These are phyloP conservation scores for Silurus glanis DNA, from an alignment of 2,113 vertebrate species.

Conservation along the genomic window DNA sequence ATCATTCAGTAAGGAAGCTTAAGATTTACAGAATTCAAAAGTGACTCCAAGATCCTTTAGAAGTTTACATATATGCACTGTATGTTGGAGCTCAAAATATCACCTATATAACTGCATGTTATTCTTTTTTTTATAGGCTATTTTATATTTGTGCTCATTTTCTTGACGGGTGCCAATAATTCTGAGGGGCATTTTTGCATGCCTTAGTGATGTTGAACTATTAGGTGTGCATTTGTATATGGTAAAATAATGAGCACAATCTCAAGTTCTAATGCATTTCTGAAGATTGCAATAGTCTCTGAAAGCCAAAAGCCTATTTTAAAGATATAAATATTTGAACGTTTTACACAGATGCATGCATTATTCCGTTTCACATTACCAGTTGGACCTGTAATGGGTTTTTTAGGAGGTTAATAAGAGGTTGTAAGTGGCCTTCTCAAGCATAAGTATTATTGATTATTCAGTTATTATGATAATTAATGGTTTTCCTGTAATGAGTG, in stretches of 20 bases:
- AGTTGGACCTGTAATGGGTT: slow-evolving; percentile 35
- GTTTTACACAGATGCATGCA: slow-evolving; percentile 9
- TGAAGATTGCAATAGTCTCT: slow-evolving; percentile 22
- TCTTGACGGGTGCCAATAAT: not conserved
- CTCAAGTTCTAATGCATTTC: slow-evolving; percentile 23
- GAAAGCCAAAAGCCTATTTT: slow-evolving; percentile 19
- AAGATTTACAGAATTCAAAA: not conserved
- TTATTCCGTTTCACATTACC: slow-evolving; percentile 27
- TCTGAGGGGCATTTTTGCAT: not conserved
- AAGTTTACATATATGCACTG: not conserved
- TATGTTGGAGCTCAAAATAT: not conserved
- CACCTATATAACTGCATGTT: not conserved
- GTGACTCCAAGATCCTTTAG: not conserved
- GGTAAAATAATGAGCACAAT: not conserved
- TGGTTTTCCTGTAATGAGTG: slow-evolving; percentile 27
- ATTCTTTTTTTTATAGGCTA: not conserved
- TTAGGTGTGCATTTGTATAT: not conserved
- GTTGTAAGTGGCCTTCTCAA: slow-evolving; percentile 26
- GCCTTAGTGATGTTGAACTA: not conserved
- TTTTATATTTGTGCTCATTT: not conserved
- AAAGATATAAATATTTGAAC: slow-evolving; percentile 34
- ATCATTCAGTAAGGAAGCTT: not conserved
- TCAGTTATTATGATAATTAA: slow-evolving; percentile 29
- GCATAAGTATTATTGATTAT: slow-evolving; percentile 43
- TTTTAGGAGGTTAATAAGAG: slow-evolving; percentile 42